Conservation (phyloP, 1,140 invertebrate genomes). For the Cheumatopsyche charites region DNA sequence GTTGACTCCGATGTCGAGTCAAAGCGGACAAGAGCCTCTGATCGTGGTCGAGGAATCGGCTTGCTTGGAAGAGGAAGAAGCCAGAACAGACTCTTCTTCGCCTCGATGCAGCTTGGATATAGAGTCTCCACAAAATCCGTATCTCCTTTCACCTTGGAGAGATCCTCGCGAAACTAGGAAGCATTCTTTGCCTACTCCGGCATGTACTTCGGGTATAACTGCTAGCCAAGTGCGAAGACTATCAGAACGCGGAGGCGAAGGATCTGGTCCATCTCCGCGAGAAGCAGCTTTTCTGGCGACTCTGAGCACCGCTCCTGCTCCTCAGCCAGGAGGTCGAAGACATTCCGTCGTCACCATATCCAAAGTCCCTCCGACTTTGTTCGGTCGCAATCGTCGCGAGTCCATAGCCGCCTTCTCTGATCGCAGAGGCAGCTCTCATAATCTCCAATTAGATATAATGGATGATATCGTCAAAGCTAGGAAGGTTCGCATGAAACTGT, state of each 20-base stretch:
- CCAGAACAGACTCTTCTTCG: constrained; percentile 58
- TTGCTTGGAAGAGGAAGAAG: constrained; percentile 69
- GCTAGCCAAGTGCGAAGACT: constrained; percentile 80
- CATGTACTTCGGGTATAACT: constrained; percentile 81
- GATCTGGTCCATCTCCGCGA: constrained; percentile 68
- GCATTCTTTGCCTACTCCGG: constrained; percentile 79
- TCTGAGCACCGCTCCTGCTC: constrained; percentile 71
- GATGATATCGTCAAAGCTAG: constrained; percentile 82
- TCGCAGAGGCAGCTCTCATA: constrained; percentile 75
- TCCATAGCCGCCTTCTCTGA: constrained; percentile 78
- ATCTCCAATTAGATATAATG: constrained; percentile 84
- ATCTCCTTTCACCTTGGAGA: constrained; percentile 78
- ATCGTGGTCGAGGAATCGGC: constrained; percentile 81
- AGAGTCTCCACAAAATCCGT: constrained; percentile 79
- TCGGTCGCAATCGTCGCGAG: constrained; percentile 76
- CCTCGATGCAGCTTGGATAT: constrained; percentile 69
- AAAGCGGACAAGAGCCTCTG: constrained; percentile 68
- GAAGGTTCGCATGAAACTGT: constrained; percentile 81
- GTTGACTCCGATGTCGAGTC: constrained; percentile 58
- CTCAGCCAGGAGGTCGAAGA: constrained; percentile 73
- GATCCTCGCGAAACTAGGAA: constrained; percentile 72
- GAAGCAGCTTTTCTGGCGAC: constrained; percentile 82
- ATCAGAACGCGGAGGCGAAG: constrained; percentile 77
- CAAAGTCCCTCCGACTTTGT: constrained; percentile 73
- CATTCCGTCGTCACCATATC: constrained; percentile 86